These are phyloP conservation scores for Zoroaster sp. DNA, from an alignment of 53 echinoderm and acorn worm genomes.

Conservation along the genomic window DNA sequence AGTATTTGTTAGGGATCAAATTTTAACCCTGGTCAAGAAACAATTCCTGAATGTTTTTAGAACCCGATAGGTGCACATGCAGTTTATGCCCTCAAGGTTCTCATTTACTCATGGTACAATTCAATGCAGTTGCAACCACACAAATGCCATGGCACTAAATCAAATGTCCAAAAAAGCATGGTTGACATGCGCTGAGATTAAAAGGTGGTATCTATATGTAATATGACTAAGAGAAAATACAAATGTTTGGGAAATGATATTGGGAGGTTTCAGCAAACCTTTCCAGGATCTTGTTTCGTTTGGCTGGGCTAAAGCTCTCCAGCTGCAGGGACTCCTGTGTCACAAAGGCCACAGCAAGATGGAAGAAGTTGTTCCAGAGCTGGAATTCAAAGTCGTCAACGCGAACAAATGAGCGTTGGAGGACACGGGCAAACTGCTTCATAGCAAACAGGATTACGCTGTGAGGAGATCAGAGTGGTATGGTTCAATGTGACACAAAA, in stretches of 20 bases:
- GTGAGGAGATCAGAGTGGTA: no score
- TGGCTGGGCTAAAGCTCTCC: conserved; percentile 75
- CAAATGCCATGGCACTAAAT: no score
- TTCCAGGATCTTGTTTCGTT: conserved; percentile 88
- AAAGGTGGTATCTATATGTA: no score
- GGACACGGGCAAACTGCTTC: conserved; percentile 93
- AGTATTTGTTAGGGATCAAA: no score
- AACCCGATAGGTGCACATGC: no score
- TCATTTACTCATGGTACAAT: no score
- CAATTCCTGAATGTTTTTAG: no score
- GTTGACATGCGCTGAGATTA: no score
- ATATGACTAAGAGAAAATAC: not conserved
- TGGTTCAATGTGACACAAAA: not conserved
- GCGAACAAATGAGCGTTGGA: conserved; percentile 80
- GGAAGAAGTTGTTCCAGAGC: conserved; percentile 98
- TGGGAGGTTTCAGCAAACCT: conserved; percentile 35
- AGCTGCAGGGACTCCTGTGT: conserved; percentile 93
- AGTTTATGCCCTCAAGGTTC: no score
- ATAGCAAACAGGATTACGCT: conserved; percentile 92
- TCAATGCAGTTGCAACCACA: no score
- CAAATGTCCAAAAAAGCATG: no score
- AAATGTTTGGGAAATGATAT: not conserved
- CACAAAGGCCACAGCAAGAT: conserved; percentile 91
- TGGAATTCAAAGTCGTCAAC: conserved; percentile 94
- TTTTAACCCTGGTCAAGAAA: no score